These are phyloP conservation scores for Carcina quercana DNA, from an alignment of 2,888 invertebrate genomes.

Conservation along the genomic window DNA sequence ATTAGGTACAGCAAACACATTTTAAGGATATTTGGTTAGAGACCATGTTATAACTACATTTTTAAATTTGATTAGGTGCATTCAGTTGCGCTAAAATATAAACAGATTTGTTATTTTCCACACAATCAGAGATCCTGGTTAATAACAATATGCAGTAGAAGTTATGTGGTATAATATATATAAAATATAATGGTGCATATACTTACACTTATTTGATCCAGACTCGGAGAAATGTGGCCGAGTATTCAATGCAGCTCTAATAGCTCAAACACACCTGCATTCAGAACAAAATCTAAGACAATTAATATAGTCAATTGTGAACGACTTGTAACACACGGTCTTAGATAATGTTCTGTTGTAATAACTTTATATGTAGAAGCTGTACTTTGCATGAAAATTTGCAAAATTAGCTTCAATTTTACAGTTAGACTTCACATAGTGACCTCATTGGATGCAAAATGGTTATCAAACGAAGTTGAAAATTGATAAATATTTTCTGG, in stretches of 20 bases:
- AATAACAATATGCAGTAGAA: neutral
- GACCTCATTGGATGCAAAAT: no score
- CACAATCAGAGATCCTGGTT: neutral
- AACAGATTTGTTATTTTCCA: no score
- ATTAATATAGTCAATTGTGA: conserved; percentile 23
- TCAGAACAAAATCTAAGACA: conserved; percentile 56
- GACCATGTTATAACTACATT: no score
- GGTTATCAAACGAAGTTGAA: no score
- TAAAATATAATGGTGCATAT: conserved; percentile 9
- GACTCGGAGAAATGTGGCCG: conserved; percentile 49
- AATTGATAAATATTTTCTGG: no score
- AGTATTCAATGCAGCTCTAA: conserved; percentile 31
- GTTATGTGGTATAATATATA: conserved; percentile 7
- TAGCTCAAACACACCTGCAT: conserved; percentile 43
- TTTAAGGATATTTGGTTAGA: no score
- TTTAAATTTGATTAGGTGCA: no score
- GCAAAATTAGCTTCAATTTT: conserved; percentile 34
- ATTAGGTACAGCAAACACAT: no score
- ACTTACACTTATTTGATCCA: conserved; percentile 27
- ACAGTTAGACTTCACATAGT: no score
- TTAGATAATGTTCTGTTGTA: conserved; percentile 29
- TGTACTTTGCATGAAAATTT: conserved; percentile 24
- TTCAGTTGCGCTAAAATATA: no score
- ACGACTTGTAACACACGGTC: no score
- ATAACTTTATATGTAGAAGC: conserved; percentile 20